Percentiles rank a stretch among this genome's conserved stretches.
These are phyloP conservation scores for Diogma glabrata DNA, from an alignment of 2,888 invertebrate genomes.

Conservation along the genomic window DNA sequence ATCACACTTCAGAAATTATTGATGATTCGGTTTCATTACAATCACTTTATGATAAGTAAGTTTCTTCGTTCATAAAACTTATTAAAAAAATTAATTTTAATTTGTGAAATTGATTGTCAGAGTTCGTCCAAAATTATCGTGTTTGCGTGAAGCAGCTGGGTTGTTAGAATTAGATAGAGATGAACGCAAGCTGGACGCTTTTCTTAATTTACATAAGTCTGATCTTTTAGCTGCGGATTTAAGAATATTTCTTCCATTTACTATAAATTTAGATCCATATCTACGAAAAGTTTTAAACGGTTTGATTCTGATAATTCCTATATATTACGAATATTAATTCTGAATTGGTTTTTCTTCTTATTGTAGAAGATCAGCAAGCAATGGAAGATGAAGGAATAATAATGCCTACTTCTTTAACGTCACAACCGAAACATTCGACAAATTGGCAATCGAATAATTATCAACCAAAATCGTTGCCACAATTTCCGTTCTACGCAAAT, in stretches of 20 bases:
- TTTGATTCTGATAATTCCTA: constrained; percentile 26
- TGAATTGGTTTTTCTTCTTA: constrained; percentile 7
- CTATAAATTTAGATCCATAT: constrained; percentile 96
- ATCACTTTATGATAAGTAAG: constrained; percentile 86
- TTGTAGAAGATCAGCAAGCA: constrained; percentile 56
- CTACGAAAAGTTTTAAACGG: constrained; percentile 94
- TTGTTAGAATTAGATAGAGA: constrained; percentile 87
- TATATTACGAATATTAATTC: neutral
- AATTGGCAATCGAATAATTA: neutral
- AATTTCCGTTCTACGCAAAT: neutral
- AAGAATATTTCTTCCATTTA: constrained; percentile 93
- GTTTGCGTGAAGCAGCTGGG: constrained; percentile 76
- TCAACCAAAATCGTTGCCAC: neutral
- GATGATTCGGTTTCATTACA: constrained; percentile 81
- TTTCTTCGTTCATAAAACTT: constrained; percentile 19
- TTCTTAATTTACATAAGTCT: constrained; percentile 76
- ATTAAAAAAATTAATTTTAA: neutral
- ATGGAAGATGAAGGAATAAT: constrained; percentile 45
- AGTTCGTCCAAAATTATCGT: constrained; percentile 69
- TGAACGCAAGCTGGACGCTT: constrained; percentile 88
- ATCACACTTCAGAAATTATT: constrained; percentile 73
- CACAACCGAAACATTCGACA: neutral
- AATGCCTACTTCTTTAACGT: constrained; percentile 23
- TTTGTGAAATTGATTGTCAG: constrained; percentile 36
- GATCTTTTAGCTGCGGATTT: constrained; percentile 78